A percentile compares a stretch with the other conserved stretches of the same genome.
phyloP scores from a whole-genome alignment of 2,888 invertebrate species.

The Eupeodes luniger region DNA sequence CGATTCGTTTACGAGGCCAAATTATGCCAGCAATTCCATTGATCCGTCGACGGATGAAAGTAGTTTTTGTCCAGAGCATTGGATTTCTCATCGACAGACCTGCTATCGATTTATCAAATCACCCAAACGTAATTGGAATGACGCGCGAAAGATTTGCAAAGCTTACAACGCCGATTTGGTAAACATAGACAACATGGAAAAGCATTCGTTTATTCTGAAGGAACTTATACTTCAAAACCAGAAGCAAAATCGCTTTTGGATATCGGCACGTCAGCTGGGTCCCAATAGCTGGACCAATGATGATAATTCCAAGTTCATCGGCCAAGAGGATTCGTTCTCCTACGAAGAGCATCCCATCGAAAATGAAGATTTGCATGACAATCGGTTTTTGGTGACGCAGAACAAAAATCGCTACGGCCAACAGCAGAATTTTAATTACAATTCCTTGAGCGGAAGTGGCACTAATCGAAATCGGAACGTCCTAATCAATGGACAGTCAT shows the following conservation, averaged over 20 bases:
- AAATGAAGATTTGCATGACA: slow-evolving; percentile 82
- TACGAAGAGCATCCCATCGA: slow-evolving; percentile 86
- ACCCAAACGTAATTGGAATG: slow-evolving; percentile 91
- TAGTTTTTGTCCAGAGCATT: slow-evolving; percentile 91
- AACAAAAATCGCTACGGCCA: slow-evolving; percentile 75
- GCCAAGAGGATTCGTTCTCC: slow-evolving; percentile 93
- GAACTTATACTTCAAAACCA: slow-evolving; percentile 93
- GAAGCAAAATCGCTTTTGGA: slow-evolving; percentile 94
- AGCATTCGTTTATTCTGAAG: slow-evolving; percentile 94
- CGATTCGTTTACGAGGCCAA: slow-evolving; percentile 59
- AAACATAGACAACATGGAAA: slow-evolving; percentile 91
- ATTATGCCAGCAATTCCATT: slow-evolving; percentile 78
- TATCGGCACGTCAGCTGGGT: slow-evolving; percentile 90
- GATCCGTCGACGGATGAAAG: slow-evolving; percentile 82
- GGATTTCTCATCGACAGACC: slow-evolving; percentile 91
- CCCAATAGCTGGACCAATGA: slow-evolving; percentile 93
- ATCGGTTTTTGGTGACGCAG: slow-evolving; percentile 80
- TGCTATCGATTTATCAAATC: slow-evolving; percentile 97
- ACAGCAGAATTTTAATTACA: slow-evolving; percentile 47
- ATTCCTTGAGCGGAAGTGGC: slow-evolving; percentile 60
- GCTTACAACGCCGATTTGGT: slow-evolving; percentile 92
- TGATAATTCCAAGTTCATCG: slow-evolving; percentile 91
- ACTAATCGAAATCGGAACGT: slow-evolving; percentile 80
- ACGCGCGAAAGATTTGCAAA: slow-evolving; percentile 93
- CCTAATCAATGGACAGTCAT: slow-evolving; percentile 78